Base-by-base conservation (phyloP, 2,888 invertebrate species). In the Lysandra bellargus region DNA sequence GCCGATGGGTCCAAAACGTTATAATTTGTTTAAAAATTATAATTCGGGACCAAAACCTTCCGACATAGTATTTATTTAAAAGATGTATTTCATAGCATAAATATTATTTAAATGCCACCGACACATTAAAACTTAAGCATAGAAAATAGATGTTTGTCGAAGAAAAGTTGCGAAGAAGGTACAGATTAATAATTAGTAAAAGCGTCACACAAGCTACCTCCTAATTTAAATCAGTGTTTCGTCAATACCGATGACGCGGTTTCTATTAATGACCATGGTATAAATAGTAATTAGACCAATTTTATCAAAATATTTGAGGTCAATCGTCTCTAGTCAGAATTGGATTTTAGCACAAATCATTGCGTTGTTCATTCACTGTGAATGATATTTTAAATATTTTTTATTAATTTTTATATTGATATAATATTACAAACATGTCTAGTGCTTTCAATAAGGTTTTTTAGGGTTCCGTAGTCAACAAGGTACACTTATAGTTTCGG, bases 21-120 rank as follows among this genome's bases (percentile, higher is more conserved):
- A 93, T 95, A 94, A 95, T 95, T 95, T 95, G 95, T 95, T 95
- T 95, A 95, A 95, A 94, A 95, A 95, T 95, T 95, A 95, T 95
- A 94, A 93, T 88, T 88, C 88, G 95, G 95, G 95, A 94, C 94
- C 95, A 93, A 93, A 90, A 93, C 90, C 93, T 94, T 95, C 93
- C 92, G 92, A 91, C 89, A 93, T 95, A 94, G 95, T 95, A 94
- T 93, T 95, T 95, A 95, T 95, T 95, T 94, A 89, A 92, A 92
- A 92, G 88, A 91, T 92, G 90, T 93, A 92, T 93, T 91, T 94
- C 92, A 91, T 93, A 94, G 91, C 89, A 86, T 94, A 93, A 94
- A 93, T 92, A 88, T 90, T 92, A 92, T 91, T 90, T 90, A 92
- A 93, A 94, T 92, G 94, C 94, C 95, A 95, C 95, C 95, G 95